Evolutionary conservation across 2,113 vertebrate species (phyloP), one percentile per base, ranked within the genome.

Genomic region (Spea multiplicata): DNA sequence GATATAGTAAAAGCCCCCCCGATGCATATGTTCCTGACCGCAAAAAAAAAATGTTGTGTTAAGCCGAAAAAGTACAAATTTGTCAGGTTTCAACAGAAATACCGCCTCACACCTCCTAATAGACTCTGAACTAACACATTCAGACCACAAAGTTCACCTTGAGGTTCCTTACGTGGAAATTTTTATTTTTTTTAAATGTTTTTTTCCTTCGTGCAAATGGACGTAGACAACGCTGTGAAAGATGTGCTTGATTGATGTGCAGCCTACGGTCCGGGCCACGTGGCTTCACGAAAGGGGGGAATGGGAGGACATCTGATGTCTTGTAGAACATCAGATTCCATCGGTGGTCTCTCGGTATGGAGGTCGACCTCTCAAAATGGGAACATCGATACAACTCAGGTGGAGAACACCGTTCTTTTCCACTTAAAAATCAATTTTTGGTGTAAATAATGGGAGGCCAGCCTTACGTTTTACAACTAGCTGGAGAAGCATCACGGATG

Each of bases 141-240:
- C 5, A 8, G 4, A 71, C 67, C 57, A 45, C 76, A 78, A 78
- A 49, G 66, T 62, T 78, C 66, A 71, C 67, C 46, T 70, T 70
- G 46, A 78, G 55, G 59, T 71, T 30, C 61, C 16, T 50, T 44
- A 30, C 59, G 47, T 78, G 76, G 57, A 53, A 71, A 71, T 16
- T 76, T 30, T 30, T 44, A 8, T 67, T 45, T 44, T 5, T 59
- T 59, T 9, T n/a, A n/a, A n/a, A n/a, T n/a, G n/a, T n/a, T 12
- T 13, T 30, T 30, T 30, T 30, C 30, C 30, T 30, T 30, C 30
- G 30, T 30, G 30, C 30, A 30, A 30, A 30, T 30, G 8, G 55
- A 8, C 1, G 1, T 59, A 12, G 55, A 59, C 55, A 9, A 12
- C 2, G 12, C 55, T 9, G n/a, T n/a, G 55, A 59, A 10, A 12